Conservation (phyloP, 1,140 invertebrate species). For the Pseudomyrmex flavicornis region DNA sequence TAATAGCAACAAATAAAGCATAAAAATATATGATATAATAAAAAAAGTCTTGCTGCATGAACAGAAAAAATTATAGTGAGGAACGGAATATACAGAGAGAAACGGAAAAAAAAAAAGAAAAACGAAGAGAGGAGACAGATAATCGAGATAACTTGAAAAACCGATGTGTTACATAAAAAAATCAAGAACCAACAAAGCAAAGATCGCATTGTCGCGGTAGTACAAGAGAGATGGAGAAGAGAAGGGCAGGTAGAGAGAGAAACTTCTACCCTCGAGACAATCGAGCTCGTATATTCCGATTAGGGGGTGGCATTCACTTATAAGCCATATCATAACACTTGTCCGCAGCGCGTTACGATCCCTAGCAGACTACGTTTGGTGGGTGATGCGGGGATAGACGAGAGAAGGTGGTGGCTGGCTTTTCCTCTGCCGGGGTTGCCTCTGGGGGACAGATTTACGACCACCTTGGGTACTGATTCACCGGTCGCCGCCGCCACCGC, state of each 20-base stretch:
- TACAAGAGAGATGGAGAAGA: neutral
- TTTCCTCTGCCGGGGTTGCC: conserved; percentile 61
- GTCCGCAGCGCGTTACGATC: conserved; percentile 83
- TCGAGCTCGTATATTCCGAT: conserved; percentile 85
- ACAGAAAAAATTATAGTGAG: too few relatives aligned
- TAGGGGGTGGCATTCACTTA: conserved; percentile 86
- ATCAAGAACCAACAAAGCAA: conserved; percentile 4
- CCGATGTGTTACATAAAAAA: conserved; percentile 42
- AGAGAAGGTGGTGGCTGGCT: conserved; percentile 29
- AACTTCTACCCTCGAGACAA: conserved; percentile 79
- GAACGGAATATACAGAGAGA: neutral
- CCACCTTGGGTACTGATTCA: conserved; percentile 86
- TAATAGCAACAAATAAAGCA: too few relatives aligned
- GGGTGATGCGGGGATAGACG: conserved; percentile 34
- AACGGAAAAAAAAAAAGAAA: neutral
- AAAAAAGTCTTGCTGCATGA: too few relatives aligned
- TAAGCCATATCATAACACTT: conserved; percentile 86
- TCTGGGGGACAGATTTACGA: conserved; percentile 84
- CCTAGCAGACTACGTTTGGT: conserved; percentile 62
- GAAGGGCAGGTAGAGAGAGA: neutral
- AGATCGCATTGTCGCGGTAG: neutral
- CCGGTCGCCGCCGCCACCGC: conserved; percentile 64
- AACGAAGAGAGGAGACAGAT: neutral
- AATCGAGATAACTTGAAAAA: conserved; percentile 42
- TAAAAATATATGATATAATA: too few relatives aligned